These are phyloP conservation scores for Rhyacophila brunnea DNA, from an alignment of 1,140 invertebrate genomes.

Conservation along the genomic window DNA sequence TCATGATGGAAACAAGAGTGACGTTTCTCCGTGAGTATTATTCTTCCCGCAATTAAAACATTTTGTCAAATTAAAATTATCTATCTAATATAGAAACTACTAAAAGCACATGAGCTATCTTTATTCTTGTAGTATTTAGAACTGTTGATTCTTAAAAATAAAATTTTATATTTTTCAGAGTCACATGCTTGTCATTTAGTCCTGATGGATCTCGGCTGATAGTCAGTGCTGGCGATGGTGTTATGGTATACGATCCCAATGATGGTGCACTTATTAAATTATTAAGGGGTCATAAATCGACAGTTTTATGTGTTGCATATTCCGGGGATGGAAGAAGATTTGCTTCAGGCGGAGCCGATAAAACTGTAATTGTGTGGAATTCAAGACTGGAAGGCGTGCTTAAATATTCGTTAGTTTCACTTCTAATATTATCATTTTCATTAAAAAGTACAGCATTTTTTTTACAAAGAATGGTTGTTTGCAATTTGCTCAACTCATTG, in stretches of 20 bases:
- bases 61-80: too few relatives aligned
- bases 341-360: slow-evolving; percentile 95
- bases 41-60: too few relatives aligned
- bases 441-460: too few relatives aligned
- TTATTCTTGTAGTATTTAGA: too few relatives aligned
- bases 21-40: too few relatives aligned
- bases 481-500: too few relatives aligned
- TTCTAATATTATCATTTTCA: background rate
- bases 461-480: too few relatives aligned
- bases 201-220: slow-evolving; percentile 93
- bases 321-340: slow-evolving; percentile 94
- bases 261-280: slow-evolving; percentile 90
- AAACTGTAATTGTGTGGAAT: slow-evolving; percentile 98
- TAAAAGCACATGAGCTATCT: too few relatives aligned
- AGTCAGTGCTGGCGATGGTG: slow-evolving; percentile 87
- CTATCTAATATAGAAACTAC: too few relatives aligned
- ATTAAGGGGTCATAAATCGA: slow-evolving; percentile 94
- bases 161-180: too few relatives aligned
- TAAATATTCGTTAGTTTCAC: slow-evolving; percentile 86
- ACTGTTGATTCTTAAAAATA: too few relatives aligned
- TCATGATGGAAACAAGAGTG: too few relatives aligned
- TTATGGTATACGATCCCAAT: slow-evolving; percentile 90
- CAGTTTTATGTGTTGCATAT: slow-evolving; percentile 90
- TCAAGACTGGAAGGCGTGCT: slow-evolving; percentile 93
- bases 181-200: slow-evolving; percentile 48